phyloP scores from a whole-genome alignment of 2,113 vertebrate species.

The Notothenia rossii region DNA sequence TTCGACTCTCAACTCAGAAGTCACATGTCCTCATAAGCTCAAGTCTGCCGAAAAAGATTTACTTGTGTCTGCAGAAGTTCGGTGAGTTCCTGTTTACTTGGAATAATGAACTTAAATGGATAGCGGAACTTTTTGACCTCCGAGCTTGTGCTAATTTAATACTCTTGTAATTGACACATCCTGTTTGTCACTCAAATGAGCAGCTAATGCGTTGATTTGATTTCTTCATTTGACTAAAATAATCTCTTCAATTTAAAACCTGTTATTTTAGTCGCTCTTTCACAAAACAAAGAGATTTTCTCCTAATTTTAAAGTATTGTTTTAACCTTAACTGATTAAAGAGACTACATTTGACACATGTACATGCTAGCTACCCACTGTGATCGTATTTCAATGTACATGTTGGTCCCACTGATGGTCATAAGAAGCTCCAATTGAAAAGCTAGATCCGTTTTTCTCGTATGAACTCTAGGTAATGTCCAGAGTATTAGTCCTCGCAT shows the following conservation, averaged over 20 bases:
- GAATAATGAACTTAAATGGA: background rate
- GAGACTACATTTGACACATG: background rate
- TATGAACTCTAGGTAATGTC: too few relatives aligned
- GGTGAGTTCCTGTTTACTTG: background rate
- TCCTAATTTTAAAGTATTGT: background rate
- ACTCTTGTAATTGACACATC: background rate
- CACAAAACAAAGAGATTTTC: background rate
- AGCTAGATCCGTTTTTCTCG: too few relatives aligned
- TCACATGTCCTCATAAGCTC: conserved; percentile 57
- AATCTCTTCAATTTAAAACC: background rate
- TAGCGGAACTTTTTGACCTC: background rate
- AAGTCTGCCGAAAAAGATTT: conserved; percentile 30
- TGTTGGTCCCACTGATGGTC: too few relatives aligned
- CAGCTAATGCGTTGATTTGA: background rate
- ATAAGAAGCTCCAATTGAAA: too few relatives aligned
- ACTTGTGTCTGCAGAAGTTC: background rate
- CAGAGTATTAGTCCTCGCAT: too few relatives aligned
- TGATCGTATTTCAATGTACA: too few relatives aligned
- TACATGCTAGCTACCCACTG: background rate
- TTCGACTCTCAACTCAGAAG: conserved; percentile 42
- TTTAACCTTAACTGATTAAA: background rate
- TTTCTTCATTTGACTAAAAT: background rate
- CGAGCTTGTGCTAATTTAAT: conserved; percentile 1
- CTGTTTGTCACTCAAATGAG: background rate
- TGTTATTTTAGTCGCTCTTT: background rate